Base-by-base conservation (phyloP, 1,140 invertebrate species). In the Lasioglossum baleicum region DNA sequence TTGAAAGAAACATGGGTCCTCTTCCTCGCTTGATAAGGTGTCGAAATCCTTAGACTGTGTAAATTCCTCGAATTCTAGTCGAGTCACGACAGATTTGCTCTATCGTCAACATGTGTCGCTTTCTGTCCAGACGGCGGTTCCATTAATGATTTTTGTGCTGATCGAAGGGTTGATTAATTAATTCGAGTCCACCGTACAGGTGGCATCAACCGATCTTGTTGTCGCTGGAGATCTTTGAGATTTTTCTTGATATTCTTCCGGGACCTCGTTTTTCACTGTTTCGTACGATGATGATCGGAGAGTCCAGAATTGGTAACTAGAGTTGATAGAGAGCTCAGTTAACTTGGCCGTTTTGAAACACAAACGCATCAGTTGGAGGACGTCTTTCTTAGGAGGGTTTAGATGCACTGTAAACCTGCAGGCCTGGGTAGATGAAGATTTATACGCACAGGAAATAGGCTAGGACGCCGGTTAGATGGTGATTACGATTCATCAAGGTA, bases 371-470 rank as follows among this genome's bases (percentile, higher is more conserved):
- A 48, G 71, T 70, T 26, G 48, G 11, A n/a, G 65, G 67, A 70
- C 20, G 17, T 61, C 63, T 80, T 80, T 53, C 56, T 44, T 72
- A 13, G 10, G 63, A 64, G 64, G 40, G 22, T 74, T 56, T 40
- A 65, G 58, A 61, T 66, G 40, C 53, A 87, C 81, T 83, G 65
- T 75, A 66, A 70, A 84, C 64, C 75, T 60, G 58, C 48, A 7
- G 58, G 48, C 26, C 13, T 44, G n/a, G 53, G 31, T 70, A 69
- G 42, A 60, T 75, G 65, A 68, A 80, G 87, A 91, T 90, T 90
- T 92, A 92, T 92, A 89, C 82, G 69, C 70, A 75, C 70, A 82
- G 83, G 78, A 91, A 90, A 91, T 91, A 89, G 90, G 88, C 80
- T 90, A 90, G 79, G 68, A 78, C 87, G 84, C 75, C 81, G 82